phyloP scores from a whole-genome alignment of 1,140 invertebrate genomes.

The Paracyclopina nana region DNA sequence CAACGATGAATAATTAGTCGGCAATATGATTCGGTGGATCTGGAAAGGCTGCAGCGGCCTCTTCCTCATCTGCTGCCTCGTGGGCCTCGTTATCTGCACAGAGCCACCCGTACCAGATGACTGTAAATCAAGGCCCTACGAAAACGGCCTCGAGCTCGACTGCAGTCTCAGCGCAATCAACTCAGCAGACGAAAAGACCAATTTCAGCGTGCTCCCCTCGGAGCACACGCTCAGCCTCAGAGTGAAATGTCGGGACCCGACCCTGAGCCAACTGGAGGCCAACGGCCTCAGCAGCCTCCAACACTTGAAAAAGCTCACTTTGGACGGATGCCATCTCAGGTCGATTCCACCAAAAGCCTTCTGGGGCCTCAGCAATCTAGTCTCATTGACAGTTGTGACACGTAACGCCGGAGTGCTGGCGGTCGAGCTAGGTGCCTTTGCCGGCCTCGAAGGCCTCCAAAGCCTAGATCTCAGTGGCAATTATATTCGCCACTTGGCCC shows the following conservation, averaged over 20 bases:
- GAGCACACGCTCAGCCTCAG: conserved; percentile 5
- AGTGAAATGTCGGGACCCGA: not conserved
- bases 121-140: not conserved
- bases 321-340: not conserved
- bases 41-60: too few relatives aligned
- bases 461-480: conserved; percentile 1
- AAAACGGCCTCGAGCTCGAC: not conserved
- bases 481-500: not conserved
- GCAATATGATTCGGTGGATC: too few relatives aligned
- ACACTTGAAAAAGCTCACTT: conserved; percentile 2
- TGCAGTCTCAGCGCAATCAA: conserved; percentile 1
- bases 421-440: not conserved
- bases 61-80: too few relatives aligned
- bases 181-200: conserved; percentile 3
- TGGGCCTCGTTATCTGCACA: too few relatives aligned
- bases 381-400: not conserved
- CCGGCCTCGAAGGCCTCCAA: not conserved
- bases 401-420: not conserved
- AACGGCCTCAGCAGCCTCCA: not conserved
- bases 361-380: not conserved
- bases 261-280: not conserved
- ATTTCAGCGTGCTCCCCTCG: conserved; percentile 1
- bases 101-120: conserved; percentile 1
- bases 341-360: not conserved
- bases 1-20: too few relatives aligned